Percentiles rank a stretch among this genome's conserved stretches.
phyloP scores from a whole-genome alignment of 2,888 invertebrate genomes.

The Drosophila mayaguana region DNA sequence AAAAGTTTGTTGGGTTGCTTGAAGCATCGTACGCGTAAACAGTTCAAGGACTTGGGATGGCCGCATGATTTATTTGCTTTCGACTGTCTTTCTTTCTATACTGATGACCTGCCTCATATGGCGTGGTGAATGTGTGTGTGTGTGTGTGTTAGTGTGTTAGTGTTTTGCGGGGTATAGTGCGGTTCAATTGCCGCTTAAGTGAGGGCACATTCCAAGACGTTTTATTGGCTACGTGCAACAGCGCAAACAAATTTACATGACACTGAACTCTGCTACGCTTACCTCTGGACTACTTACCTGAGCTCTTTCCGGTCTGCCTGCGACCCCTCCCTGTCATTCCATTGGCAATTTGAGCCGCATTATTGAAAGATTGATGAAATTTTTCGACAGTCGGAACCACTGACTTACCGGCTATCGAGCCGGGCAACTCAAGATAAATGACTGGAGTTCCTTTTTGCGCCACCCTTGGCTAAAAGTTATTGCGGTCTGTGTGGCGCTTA shows the following conservation, averaged over 20 bases:
- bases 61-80: constrained; percentile 77
- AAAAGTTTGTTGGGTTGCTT: constrained; percentile 63
- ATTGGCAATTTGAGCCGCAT: constrained; percentile 57
- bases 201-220: constrained; percentile 62
- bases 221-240: constrained; percentile 79
- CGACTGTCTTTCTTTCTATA: constrained; percentile 57
- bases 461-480: constrained; percentile 61
- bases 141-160: constrained; percentile 5
- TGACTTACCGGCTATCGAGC: constrained; percentile 51
- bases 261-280: constrained; percentile 66
- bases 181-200: constrained; percentile 62
- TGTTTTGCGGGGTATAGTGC: constrained; percentile 33
- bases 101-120: constrained; percentile 49
- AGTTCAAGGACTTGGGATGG: constrained; percentile 69
- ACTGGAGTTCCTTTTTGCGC: constrained; percentile 51
- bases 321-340: constrained; percentile 2
- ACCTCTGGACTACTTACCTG: constrained; percentile 39
- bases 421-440: constrained; percentile 67
- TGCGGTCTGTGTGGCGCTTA: constrained; percentile 70
- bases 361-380: constrained; percentile 80
- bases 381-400: constrained; percentile 40
- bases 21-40: constrained; percentile 51
- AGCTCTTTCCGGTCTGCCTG: not conserved
- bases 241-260: constrained; percentile 80
- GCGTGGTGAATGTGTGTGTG: not conserved